Evolutionary conservation across 2,888 invertebrate genomes (phyloP).

Genomic region (Metalampra italica): DNA sequence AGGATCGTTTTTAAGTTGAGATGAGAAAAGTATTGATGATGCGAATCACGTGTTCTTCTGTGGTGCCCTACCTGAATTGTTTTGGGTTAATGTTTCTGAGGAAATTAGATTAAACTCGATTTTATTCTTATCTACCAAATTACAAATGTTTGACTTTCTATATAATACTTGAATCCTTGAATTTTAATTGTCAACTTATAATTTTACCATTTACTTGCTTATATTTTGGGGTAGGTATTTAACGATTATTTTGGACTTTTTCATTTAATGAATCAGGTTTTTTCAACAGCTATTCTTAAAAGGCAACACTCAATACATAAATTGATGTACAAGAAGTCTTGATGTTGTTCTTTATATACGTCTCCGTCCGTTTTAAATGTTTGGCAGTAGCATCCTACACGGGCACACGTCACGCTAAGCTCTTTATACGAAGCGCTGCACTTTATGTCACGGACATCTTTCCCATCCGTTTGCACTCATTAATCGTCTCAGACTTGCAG

Average conservation of each 20-base stretch:
- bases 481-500: slow-evolving; percentile 17
- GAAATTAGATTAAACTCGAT: slow-evolving; percentile 31
- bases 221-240: too few species aligned
- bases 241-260: too few species aligned
- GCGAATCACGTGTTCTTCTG: slow-evolving; percentile 49
- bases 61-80: slow-evolving; percentile 39
- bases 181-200: too few species aligned
- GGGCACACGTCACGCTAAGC: not conserved
- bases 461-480: slow-evolving; percentile 14
- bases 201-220: too few species aligned
- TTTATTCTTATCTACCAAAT: slow-evolving; percentile 10
- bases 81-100: slow-evolving; percentile 32
- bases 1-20: not conserved
- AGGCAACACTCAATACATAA: not conserved
- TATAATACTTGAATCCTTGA: too few species aligned
- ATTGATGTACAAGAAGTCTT: not conserved
- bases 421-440: slow-evolving; percentile 16
- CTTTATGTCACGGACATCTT: slow-evolving; percentile 23
- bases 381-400: slow-evolving; percentile 11
- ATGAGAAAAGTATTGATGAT: slow-evolving; percentile 28
- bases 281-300: not conserved
- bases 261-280: too few species aligned
- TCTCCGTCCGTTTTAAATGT: slow-evolving; percentile 5
- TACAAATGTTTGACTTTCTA: too few species aligned
- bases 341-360: not conserved